phyloP scores from a whole-genome alignment of 2,797 vertebrate species.

The Pipistrellus kuhlii region DNA sequence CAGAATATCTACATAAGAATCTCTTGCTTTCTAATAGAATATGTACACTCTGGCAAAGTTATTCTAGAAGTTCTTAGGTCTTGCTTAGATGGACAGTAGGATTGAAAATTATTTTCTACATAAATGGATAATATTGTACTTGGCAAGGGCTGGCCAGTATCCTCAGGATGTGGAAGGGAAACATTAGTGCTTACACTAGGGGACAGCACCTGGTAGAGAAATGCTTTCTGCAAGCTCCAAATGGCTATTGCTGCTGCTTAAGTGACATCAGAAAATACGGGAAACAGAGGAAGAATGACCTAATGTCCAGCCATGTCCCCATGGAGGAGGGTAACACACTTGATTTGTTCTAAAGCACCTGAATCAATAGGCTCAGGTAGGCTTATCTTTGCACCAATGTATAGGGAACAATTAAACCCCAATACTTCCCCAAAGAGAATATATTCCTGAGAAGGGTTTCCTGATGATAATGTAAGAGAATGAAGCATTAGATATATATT shows the following conservation, averaged over 20 bases:
- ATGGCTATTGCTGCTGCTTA: conserved; percentile 77
- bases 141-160: conserved; percentile 77
- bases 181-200: conserved; percentile 76
- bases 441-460: not conserved
- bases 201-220: conserved; percentile 79
- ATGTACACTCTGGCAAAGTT: conserved; percentile 34
- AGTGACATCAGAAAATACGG: conserved; percentile 72
- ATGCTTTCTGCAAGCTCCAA: conserved; percentile 65
- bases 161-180: conserved; percentile 80
- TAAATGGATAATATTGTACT: conserved; percentile 60
- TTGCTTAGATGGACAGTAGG: conserved; percentile 67
- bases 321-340: not conserved
- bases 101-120: conserved; percentile 70
- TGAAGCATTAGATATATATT: not conserved
- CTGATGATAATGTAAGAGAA: not conserved
- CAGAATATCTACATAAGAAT: not conserved
- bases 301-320: conserved; percentile 55
- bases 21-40: not conserved
- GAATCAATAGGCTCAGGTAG: conserved; percentile 28
- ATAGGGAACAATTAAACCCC: not conserved
- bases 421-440: not conserved
- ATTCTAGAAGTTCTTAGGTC: not conserved
- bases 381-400: not conserved
- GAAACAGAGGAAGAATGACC: conserved; percentile 70
- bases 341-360: conserved; percentile 41